These are phyloP conservation scores for Stegophylla sp. DNA, from an alignment of 2,888 invertebrate species.

Conservation along the genomic window DNA sequence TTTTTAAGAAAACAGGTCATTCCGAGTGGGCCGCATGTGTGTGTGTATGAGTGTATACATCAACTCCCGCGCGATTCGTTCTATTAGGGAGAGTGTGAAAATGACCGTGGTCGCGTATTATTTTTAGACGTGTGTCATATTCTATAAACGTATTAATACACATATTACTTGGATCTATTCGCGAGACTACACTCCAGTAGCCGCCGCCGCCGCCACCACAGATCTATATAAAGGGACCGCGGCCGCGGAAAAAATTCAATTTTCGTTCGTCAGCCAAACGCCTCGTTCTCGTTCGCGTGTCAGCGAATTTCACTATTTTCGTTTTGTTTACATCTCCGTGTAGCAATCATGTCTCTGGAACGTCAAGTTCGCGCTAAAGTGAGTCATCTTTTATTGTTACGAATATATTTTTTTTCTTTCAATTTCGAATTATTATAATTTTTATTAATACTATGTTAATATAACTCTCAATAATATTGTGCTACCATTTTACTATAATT, in stretches of 20 bases:
- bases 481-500: accelerated
- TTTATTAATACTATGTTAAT: background rate
- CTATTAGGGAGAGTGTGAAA: background rate
- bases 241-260: background rate
- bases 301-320: background rate
- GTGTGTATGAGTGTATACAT: too few species aligned
- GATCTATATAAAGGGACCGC: constrained; percentile 16
- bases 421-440: background rate
- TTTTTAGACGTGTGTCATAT: constrained; percentile 57
- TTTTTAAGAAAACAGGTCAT: constrained; percentile 38
- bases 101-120: constrained; percentile 43
- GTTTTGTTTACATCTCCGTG: constrained; percentile 14
- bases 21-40: constrained; percentile 21
- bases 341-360: constrained; percentile 80
- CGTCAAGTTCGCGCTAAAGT: constrained; percentile 91
- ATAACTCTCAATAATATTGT: background rate
- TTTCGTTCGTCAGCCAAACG: constrained; percentile 6
- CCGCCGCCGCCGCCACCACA: background rate
- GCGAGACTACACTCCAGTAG: constrained; percentile 33
- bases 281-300: background rate
- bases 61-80: background rate
- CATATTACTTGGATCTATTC: constrained; percentile 39
- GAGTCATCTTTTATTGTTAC: constrained; percentile 64
- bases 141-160: constrained; percentile 29
- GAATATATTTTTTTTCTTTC: background rate